phyloP scores from a whole-genome alignment of 2,797 vertebrate species.

The Molossus alvarezi region DNA sequence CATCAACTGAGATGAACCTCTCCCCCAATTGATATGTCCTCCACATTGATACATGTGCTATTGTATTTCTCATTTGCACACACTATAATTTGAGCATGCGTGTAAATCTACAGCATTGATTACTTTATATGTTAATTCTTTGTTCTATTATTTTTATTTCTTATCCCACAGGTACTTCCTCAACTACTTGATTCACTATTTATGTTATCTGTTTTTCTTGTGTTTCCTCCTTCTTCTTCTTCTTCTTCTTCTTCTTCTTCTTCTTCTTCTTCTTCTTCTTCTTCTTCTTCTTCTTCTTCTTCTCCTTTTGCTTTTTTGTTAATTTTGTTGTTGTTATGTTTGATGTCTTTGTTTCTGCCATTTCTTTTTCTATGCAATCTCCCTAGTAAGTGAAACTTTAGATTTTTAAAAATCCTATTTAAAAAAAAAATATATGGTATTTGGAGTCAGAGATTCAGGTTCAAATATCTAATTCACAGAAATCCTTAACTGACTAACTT shows the following conservation, averaged over 20 bases:
- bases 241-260: too few species aligned
- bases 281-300: neutral
- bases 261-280: too few species aligned
- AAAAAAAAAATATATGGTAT: neutral
- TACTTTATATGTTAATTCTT: neutral
- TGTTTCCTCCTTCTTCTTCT: too few species aligned
- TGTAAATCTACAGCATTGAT: neutral
- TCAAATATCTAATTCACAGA: neutral
- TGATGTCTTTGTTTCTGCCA: neutral
- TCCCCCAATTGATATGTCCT: neutral
- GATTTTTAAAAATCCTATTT: neutral
- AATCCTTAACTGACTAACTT: neutral
- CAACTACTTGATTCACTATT: neutral
- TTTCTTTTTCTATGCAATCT: neutral
- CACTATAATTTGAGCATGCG: neutral
- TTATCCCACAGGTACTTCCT: neutral
- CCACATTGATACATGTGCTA: neutral
- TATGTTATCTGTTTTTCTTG: neutral
- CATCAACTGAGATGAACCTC: neutral
- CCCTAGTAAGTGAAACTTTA: neutral
- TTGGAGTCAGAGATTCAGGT: neutral
- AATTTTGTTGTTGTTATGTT: neutral
- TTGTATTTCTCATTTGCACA: neutral
- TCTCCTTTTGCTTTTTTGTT: neutral
- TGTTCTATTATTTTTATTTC: neutral